Base-by-base conservation (phyloP, 2,113 vertebrate species). In the Poeciliopsis occidentalis region DNA sequence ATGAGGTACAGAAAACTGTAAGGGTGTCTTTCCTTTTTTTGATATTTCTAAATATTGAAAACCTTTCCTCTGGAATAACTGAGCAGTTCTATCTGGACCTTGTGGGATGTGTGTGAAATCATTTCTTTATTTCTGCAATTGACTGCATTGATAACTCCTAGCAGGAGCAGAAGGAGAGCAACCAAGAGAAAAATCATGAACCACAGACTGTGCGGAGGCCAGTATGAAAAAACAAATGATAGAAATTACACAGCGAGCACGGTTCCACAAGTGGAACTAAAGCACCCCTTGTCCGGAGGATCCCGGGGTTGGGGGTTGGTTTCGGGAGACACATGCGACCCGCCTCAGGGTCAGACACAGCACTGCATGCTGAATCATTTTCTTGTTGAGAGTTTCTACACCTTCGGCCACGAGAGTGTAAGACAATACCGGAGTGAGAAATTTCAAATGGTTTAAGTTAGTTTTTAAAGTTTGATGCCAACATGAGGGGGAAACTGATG, bases 81-180 rank as follows among this genome's bases (percentile, higher is more conserved):
- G 78, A 41, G 31, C 80, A 76, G 76, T 73, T 78, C 74, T 87
- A 93, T 90, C 87, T 91, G 87, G 87, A 80, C 65, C 79, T 75
- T 78, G 81, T 39, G 10, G 87, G 91, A 89, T 81, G 57, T 57
- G 88, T 74, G 80, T 91, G 87, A 92, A 92, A 91, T 92, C 79
- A 73, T 90, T 90, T 81, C 78, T 87, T 79, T 91, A 85, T 88
- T 91, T 82, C 87, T 87, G 81, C 87, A 85, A 88, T 90, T 91
- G 82, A 70, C 65, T 61, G n/a, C 34, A 54, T 65, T 60, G 73
- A 79, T 79, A 81, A 80, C 69, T 84, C 69, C 79, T 78, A 82
- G 79, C 71, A 62, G 78, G 67, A 84, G 67, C 67, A 67, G 67
- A 41, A 60, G 69, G 34, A 80, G 73, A 79, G 57, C 2, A 15